Conservation (phyloP, 2,888 invertebrate species). For the Meloe dianella region DNA sequence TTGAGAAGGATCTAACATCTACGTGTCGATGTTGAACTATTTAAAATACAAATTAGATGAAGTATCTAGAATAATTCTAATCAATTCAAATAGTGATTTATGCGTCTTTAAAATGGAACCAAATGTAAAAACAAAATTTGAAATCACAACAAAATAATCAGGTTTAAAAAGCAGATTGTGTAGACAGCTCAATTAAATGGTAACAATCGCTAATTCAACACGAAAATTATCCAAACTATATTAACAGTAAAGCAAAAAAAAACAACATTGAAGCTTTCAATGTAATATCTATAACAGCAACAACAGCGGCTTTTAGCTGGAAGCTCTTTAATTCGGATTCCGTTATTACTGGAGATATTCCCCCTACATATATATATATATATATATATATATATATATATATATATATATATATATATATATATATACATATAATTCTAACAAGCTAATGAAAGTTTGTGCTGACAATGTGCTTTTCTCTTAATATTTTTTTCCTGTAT, state of each 20-base stretch:
- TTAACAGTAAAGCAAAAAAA: constrained; percentile 8
- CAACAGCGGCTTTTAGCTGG: constrained; percentile 26
- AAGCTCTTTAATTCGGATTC: constrained; percentile 26
- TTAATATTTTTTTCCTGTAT: not conserved
- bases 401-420: not conserved
- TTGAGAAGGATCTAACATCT: not conserved
- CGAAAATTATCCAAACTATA: not conserved
- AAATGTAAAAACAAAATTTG: not conserved
- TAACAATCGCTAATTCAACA: not conserved
- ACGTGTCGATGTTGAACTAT: not conserved
- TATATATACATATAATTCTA: too few relatives aligned
- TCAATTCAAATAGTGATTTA: not conserved
- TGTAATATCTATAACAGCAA: constrained; percentile 10
- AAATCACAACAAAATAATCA: too few relatives aligned
- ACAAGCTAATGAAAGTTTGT: not conserved
- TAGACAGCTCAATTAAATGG: not conserved
- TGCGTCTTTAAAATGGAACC: too few relatives aligned
- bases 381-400: not conserved
- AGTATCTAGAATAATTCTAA: not conserved
- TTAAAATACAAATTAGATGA: not conserved
- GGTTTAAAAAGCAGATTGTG: too few relatives aligned
- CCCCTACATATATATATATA: not conserved
- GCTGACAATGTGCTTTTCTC: not conserved
- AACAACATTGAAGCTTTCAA: constrained; percentile 28
- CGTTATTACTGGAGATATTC: constrained; percentile 24